Evolutionary conservation across 2,113 vertebrate species (phyloP), one percentile per base, ranked within the genome.

Genomic region (Heterochromis multidens): DNA sequence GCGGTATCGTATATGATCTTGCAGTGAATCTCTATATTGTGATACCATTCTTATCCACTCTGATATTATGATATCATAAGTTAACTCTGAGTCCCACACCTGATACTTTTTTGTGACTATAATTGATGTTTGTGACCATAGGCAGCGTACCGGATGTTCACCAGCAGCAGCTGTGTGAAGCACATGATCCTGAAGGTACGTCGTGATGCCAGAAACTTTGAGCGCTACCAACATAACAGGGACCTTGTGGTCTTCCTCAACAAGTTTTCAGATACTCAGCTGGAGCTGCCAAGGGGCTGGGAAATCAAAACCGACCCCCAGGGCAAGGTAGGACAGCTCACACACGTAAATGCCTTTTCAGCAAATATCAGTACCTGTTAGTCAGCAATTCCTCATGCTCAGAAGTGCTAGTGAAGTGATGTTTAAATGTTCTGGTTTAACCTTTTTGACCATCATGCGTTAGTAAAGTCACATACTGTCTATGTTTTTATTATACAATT

Each of bases 181-280:
- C 99, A 99, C 94, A 99, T 99, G 99, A 97, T 99, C 89, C 95
- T 99, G 92, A 99, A 99, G 94, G 97, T 99, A 78, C 98, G 98
- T 0, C 95, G 98, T 31, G 99, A 99, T 3, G 97, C 98, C 19
- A 97, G 97, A 8, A 99, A 99, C 94, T 99, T 99, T 82, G 99
- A 99, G 91, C 97, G 98, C 40, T 99, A 99, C 94, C 98, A 99
- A 85, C 99, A 99, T 86, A 99, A 99, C 93, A 95, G 99, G 7
- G 99, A 99, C 94, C 94, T 99, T 89, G 99, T 99, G 87, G 97
- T 97, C 70, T 99, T 99, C 96, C 97, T 99, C 94, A 99, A 99
- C 91, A 98, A 98, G 96, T 99, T 99, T 57, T 96, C 97, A 40
- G 98, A 99, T 91, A 97, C 96, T 0, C 95, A 96, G 49, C 95